Base-by-base conservation (phyloP, 2,888 invertebrate species). In the Tolmerus cingulatus region DNA sequence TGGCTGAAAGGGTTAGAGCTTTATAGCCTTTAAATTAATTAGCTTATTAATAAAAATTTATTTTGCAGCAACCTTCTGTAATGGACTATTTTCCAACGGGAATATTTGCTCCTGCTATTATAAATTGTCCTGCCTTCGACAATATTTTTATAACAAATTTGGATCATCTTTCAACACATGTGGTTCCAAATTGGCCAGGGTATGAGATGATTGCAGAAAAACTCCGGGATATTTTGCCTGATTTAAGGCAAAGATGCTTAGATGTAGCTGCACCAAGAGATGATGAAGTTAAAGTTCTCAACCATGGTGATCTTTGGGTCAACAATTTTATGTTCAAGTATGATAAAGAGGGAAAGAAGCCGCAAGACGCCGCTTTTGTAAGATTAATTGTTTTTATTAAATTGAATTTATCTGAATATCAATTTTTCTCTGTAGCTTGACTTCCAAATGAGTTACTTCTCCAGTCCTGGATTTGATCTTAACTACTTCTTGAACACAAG, bases 291-390 rank as follows among this genome's bases (percentile, higher is more conserved):
- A 92, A 92, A 82, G 94, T 94, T 16, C 91, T 94, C 14, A 93
- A 93, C 89, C 94, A 94, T 87, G 94, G 94, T 2, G 94, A 94
- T 90, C 90, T 94, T 5, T 94, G 94, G 94, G 91, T 93, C 0
- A 94, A 94, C 88, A 94, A 94, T 89, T 92, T 94, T 89, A 92
- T 94, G 89, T 94, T 94, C 88, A 92, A 93, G 89, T 93, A 93
- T 88, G 89, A 92, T 87, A 89, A 91, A 19, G 88, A 90, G 30
- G 91, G 90, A 27, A 34, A 34, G 12, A 89, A 90, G 43, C 90
- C 93, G 7, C 89, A 90, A 66, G 93, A 93, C 37, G 90, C 92
- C 14, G 91, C 91, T 88, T 93, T 93, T 88, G 93, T 93, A 90
- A 91, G 93, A 34, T 14, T 16, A n/a, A 34, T 1, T 37, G 5